Base-by-base conservation (phyloP, 2,113 vertebrate species). In the Meriones unguiculatus region DNA sequence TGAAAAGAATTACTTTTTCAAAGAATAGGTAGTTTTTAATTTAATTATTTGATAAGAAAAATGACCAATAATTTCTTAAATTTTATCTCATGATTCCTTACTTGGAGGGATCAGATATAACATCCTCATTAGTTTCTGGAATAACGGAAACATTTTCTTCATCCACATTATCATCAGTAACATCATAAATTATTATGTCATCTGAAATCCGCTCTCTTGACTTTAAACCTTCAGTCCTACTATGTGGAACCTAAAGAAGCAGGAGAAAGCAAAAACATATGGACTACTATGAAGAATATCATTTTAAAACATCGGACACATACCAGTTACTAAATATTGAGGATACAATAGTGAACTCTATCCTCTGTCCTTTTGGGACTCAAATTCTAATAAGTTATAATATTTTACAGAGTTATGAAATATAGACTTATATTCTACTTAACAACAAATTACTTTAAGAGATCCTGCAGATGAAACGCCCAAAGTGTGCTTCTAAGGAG, bases 131-230 rank as follows among this genome's bases (percentile, higher is more conserved):
- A 82, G 97, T 94, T 98, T 99, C 98, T 91, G 98, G 98, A 91
- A 98, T 98, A 98, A 98, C 67, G 17, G 98, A 97, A 90, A 98
- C 93, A 97, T 97, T 98, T 90, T 98, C 98, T 87, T 99, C 97
- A 95, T 99, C 99, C 0, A 95, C 69, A 97, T 98, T 98, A 95
- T 98, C 98, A 64, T 99, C 99, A 15, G 99, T 99, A 88, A 99
- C 96, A 94, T 99, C 99, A 98, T 99, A 99, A 98, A 99, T 99
- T 96, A 99, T 98, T 46, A 99, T 99, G 15, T 99, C 99, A 86
- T 99, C 99, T 84, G 98, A 99, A 67, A 99, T 95, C 65, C 99
- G 98, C 0, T 99, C 98, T 96, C 98, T 99, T 94, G 98, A 98
- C 93, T 99, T 99, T 93, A 99, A 98, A 81, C 98, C 98, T 95